Base-by-base conservation (phyloP, 2,113 vertebrate genomes). In the Centropristis striata region DNA sequence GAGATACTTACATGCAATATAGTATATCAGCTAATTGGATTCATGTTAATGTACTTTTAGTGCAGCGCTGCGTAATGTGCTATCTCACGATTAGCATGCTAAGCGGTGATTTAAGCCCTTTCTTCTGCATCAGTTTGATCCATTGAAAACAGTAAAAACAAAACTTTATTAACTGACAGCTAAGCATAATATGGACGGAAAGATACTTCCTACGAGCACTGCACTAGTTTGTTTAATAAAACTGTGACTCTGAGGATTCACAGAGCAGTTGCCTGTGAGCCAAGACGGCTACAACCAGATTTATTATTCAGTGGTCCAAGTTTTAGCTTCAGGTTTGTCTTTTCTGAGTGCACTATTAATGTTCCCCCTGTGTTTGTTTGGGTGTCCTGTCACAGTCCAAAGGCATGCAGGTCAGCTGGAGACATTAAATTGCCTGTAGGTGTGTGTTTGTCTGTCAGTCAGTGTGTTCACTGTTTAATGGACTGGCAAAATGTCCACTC, bases 381-480 rank as follows among this genome's bases (percentile, higher is more conserved):
- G 21, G 28, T 64, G 75, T 75, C 42, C 50, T 58, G 42, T 57
- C 60, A 77, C 59, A 73, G 4, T 51, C 51, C 37, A 46, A 10
- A 51, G 1, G 51, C n/a, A 60, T 69, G 37, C 36, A 32, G 63
- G 25, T 46, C 49, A 46, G 25, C 11, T 27, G n/a, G 13, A 58
- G 46, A 55, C 36, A 72, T 54, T 47, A 7, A 65, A 79, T 0
- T 50, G 71, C 78, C 81, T 67, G 27, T 21, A 69, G 65, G 37
- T 53, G 60, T 75, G 60, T 72, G 12, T 63, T 57, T 75, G 63
- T 9, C 36, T 71, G 51, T 72, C 74, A 32, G 37, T 63, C 58
- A 67, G 10, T 20, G 16, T 54, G 64, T 83, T 69, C 2, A 20
- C 39, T 54, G 46, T 61, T 27, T 55, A 72, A 80, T 49, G 36